These are phyloP conservation scores for Gnathonemus longibarbis DNA, from an alignment of 2,113 vertebrate genomes.

Conservation along the genomic window DNA sequence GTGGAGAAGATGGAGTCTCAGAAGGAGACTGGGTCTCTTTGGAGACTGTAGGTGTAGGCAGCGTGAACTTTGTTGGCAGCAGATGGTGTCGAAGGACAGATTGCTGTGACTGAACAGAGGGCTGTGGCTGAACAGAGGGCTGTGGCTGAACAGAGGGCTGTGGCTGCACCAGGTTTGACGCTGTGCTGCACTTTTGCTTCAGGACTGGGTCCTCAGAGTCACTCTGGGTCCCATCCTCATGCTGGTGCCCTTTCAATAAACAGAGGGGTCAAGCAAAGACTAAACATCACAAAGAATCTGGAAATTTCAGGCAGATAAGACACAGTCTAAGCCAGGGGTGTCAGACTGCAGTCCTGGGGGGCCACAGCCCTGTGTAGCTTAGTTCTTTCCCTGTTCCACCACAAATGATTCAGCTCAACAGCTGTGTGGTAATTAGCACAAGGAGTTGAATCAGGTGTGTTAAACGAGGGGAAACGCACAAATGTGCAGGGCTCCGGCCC, in stretches of 20 bases:
- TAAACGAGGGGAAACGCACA: too few relatives aligned
- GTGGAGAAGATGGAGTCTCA: slow-evolving; percentile 55
- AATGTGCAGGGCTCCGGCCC: too few relatives aligned
- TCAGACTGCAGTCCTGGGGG: too few relatives aligned
- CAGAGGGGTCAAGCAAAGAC: not conserved
- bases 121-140: not conserved
- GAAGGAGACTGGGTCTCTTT: slow-evolving; percentile 37
- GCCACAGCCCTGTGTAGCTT: too few relatives aligned
- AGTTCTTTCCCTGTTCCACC: too few relatives aligned
- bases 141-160: too few relatives aligned
- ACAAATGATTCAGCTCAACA: too few relatives aligned
- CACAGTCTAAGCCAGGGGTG: not conserved
- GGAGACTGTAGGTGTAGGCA: slow-evolving; percentile 27
- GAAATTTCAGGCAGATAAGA: not conserved
- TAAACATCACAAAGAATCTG: not conserved
- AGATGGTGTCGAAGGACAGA: slow-evolving; percentile 19
- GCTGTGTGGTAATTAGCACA: too few relatives aligned
- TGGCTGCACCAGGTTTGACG: not conserved
- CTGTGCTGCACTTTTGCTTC: slow-evolving; percentile 44
- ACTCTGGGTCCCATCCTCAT: slow-evolving; percentile 69
- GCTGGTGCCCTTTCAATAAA: slow-evolving; percentile 60
- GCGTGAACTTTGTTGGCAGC: slow-evolving; percentile 16
- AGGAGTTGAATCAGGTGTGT: too few relatives aligned
- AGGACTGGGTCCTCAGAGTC: slow-evolving; percentile 67
- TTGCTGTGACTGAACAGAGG: slow-evolving; percentile 19